Evolutionary conservation across 1,140 invertebrate genomes (phyloP), one percentile per base, ranked within the genome.

Genomic region (Leptinotarsa texana): DNA sequence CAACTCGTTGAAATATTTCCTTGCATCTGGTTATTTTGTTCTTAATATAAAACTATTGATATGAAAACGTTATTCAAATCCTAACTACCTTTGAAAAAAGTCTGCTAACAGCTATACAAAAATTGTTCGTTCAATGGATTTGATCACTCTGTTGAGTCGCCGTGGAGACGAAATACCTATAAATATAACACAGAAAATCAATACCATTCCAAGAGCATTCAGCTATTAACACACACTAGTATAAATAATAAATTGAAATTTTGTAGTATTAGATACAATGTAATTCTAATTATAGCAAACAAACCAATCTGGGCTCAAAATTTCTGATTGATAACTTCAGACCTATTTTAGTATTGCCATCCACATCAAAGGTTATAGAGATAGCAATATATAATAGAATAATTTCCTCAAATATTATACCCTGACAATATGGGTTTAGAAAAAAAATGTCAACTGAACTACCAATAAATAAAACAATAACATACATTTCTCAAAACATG

Each of bases 1-100:
- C 18, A 67, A 24, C 65, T 67, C 65, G 65, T 67, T 67, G 65
- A 42, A 67, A 67, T 67, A 4, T 4, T 67, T 65, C 63, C 27
- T 67, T 67, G 65, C 15, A 67, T 67, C n/a, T 17, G n/a, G 13
- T 67, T 67, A 22, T 67, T 67, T 67, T 15, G 17, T 33, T n/a
- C 65, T 67, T 33, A 33, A 42, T 67, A 67, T 67, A 42, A 42
- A 33, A 24, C 65, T 24, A 33, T 24, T 67, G 51, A 57, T 57
- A 57, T 57, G 51, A 57, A 57, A 57, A 33, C 13, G 13, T 65
- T 62, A 15, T 65, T 67, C 17, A 67, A 67, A 67, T 22, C 65
- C 21, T 67, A 22, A 67, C 18, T 67, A 67, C 63, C 21, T 65
- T 57, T n/a, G 51, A 18, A 57, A 51, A 57, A 57, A 57, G 51